These are phyloP conservation scores for Drosophila ezoana DNA, from an alignment of 2,888 invertebrate species.

Conservation along the genomic window DNA sequence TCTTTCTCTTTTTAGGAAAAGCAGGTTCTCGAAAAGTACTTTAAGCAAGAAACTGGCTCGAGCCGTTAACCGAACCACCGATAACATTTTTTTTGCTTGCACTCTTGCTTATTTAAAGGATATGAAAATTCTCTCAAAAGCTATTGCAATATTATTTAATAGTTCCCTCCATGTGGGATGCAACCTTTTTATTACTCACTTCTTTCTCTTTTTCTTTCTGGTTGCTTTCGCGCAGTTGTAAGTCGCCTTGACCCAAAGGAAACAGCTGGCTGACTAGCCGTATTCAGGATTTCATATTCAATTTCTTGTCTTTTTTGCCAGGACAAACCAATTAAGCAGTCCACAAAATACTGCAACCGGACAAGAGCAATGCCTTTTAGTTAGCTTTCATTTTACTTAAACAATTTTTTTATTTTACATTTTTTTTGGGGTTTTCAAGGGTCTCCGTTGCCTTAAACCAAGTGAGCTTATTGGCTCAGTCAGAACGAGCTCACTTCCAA, in stretches of 20 bases:
- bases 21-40: too few relatives aligned
- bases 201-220: not conserved
- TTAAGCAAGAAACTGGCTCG: too few relatives aligned
- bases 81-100: too few relatives aligned
- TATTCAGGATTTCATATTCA: constrained; percentile 30
- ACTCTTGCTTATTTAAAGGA: too few relatives aligned
- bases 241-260: constrained; percentile 29
- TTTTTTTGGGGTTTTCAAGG: not conserved
- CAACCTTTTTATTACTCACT: too few relatives aligned
- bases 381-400: constrained; percentile 8
- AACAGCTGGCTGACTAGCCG: constrained; percentile 19
- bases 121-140: too few relatives aligned
- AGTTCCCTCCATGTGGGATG: too few relatives aligned
- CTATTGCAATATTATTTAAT: too few relatives aligned
- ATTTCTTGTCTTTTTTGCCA: constrained; percentile 15
- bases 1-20: too few relatives aligned
- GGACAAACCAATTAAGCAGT: constrained; percentile 51
- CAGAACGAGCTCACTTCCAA: constrained; percentile 33
- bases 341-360: constrained; percentile 25
- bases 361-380: constrained; percentile 25
- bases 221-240: constrained; percentile 3
- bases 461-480: constrained; percentile 44
- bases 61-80: too few relatives aligned
- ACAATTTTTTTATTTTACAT: constrained; percentile 10
- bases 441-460: constrained; percentile 21